Evolutionary conservation across 2,888 invertebrate species (phyloP).

Genomic region (Gnatocerus cornutus): DNA sequence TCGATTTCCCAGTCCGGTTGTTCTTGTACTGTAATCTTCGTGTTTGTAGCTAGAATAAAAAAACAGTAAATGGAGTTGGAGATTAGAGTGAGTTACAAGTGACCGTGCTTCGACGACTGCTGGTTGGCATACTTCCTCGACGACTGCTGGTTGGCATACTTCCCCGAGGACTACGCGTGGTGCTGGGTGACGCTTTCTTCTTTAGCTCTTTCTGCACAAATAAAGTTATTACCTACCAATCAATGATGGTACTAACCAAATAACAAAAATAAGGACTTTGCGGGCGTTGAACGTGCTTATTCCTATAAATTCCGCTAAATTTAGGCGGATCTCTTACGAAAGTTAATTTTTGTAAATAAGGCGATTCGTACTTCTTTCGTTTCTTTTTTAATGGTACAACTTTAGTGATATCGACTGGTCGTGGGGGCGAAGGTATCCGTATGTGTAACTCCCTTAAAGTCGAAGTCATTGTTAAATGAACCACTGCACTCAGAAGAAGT

Average conservation of each 20-base stretch:
- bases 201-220: not conserved
- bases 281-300: slow-evolving; percentile 63
- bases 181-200: too few species aligned
- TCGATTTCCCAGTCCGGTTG: slow-evolving; percentile 22
- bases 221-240: not conserved
- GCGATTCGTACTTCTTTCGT: slow-evolving; percentile 58
- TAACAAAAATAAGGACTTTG: slow-evolving; percentile 67
- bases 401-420: slow-evolving; percentile 41
- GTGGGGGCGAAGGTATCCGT: slow-evolving; percentile 68
- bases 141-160: not conserved
- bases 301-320: slow-evolving; percentile 61
- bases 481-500: slow-evolving; percentile 67
- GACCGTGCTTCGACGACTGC: not conserved
- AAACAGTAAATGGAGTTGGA: not conserved
- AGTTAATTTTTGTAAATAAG: slow-evolving; percentile 64
- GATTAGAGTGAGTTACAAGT: not conserved
- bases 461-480: slow-evolving; percentile 66
- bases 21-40: not conserved
- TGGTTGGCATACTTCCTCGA: not conserved
- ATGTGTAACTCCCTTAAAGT: slow-evolving; percentile 68
- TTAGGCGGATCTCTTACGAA: slow-evolving; percentile 56
- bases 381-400: slow-evolving; percentile 44
- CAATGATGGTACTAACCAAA: slow-evolving; percentile 53
- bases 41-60: not conserved
- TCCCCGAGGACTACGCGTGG: too few species aligned